These are phyloP conservation scores for Pseudopodoces humilis DNA, from an alignment of 2,113 vertebrate species.

Conservation along the genomic window DNA sequence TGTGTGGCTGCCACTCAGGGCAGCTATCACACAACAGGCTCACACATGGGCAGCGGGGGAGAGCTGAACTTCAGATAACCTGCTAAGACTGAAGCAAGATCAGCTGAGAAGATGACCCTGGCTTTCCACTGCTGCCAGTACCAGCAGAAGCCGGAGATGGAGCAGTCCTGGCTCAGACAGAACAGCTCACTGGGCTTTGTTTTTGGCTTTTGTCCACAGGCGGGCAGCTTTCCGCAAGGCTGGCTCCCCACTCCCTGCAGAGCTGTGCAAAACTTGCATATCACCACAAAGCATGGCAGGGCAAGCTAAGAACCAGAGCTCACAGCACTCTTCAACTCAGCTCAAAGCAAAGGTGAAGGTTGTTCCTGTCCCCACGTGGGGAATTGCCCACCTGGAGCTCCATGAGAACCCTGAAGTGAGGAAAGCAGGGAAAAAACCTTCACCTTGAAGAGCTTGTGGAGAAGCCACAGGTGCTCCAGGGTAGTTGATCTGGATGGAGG, in stretches of 20 bases:
- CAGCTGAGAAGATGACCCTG: neutral
- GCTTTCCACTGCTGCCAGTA: neutral
- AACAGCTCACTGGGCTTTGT: neutral
- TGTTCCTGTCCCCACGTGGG: neutral
- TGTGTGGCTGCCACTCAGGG: rapidly evolving
- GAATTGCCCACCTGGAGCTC: neutral
- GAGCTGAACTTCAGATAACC: neutral
- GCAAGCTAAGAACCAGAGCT: neutral
- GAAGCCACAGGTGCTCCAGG: neutral
- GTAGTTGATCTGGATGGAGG: neutral
- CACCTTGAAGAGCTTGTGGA: neutral
- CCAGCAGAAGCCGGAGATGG: neutral
- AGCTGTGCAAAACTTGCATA: neutral
- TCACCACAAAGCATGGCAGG: rapidly evolving
- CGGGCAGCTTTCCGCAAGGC: neutral
- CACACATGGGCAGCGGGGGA: neutral
- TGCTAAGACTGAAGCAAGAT: neutral
- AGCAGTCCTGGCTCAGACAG: neutral
- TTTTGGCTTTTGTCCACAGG: neutral
- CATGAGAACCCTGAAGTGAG: neutral
- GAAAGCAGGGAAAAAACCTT: neutral
- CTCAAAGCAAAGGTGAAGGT: neutral
- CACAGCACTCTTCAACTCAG: neutral
- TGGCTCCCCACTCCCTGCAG: neutral
- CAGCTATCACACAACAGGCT: rapidly evolving